Percentiles rank a stretch among this genome's conserved stretches.
Conservation (phyloP, 2,888 invertebrate species). For the Pinctada fucata region DNA sequence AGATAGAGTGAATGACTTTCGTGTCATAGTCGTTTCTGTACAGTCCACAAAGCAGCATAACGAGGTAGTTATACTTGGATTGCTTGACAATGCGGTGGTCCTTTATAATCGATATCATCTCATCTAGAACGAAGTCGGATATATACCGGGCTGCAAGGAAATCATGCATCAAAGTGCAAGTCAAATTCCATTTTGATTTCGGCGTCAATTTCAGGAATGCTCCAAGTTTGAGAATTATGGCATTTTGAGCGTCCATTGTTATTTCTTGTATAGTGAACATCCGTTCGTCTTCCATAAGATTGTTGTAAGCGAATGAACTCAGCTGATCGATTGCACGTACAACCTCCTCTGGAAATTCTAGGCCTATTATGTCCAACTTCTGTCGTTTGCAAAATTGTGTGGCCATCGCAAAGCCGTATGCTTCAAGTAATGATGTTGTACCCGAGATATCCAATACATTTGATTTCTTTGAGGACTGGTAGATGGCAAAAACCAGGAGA, state of each 20-base stretch:
- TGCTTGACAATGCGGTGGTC: constrained; percentile 54
- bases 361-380: constrained; percentile 52
- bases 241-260: constrained; percentile 35
- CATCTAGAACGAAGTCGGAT: constrained; percentile 54
- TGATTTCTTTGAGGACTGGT: constrained; percentile 45
- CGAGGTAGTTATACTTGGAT: constrained; percentile 53
- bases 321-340: constrained; percentile 51
- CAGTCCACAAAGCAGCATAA: constrained; percentile 64
- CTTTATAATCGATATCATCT: constrained; percentile 48
- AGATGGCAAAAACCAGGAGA: constrained; percentile 51
- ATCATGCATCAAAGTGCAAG: constrained; percentile 59
- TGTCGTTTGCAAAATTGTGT: constrained; percentile 55
- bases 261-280: constrained; percentile 55
- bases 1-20: constrained; percentile 45
- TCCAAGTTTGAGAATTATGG: constrained; percentile 53
- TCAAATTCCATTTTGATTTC: constrained; percentile 50
- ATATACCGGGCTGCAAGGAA: constrained; percentile 66
- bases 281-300: constrained; percentile 38
- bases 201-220: constrained; percentile 48
- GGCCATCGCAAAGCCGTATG: constrained; percentile 59
- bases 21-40: constrained; percentile 58
- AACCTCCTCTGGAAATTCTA: constrained; percentile 57
- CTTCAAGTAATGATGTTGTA: constrained; percentile 56
- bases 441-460: constrained; percentile 51
- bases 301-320: constrained; percentile 56